Evolutionary conservation across 2,888 invertebrate species (phyloP).

Genomic region (Ormyrus rosae): DNA sequence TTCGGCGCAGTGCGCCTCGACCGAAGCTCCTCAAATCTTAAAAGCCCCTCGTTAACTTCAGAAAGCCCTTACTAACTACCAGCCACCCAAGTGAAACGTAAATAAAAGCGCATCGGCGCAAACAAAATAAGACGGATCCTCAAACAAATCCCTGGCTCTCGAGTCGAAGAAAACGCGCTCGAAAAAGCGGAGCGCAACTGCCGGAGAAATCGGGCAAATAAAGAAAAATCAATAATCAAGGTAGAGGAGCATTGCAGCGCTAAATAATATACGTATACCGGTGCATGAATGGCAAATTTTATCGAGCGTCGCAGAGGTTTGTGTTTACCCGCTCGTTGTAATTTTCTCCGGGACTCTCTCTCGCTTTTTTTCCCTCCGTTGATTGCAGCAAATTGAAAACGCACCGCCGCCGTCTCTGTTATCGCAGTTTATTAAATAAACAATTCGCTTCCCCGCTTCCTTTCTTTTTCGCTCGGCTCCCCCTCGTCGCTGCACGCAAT

Average conservation of each 20-base stretch:
- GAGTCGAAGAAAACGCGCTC: background rate
- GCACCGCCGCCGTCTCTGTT: conserved; percentile 16
- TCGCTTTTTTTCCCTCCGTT: background rate
- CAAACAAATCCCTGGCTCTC: too few species aligned
- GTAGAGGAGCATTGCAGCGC: background rate
- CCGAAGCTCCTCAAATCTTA: too few species aligned
- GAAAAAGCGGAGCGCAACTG: background rate
- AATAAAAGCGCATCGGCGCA: too few species aligned
- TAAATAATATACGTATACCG: conserved; percentile 32
- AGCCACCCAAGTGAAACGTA: too few species aligned
- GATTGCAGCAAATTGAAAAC: conserved; percentile 43
- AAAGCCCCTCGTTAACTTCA: too few species aligned
- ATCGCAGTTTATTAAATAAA: conserved; percentile 42
- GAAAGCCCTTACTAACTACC: too few species aligned
- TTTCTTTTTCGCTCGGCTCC: background rate
- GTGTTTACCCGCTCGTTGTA: conserved; percentile 22
- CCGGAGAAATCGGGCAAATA: background rate
- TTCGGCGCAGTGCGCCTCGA: too few species aligned
- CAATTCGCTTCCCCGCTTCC: background rate
- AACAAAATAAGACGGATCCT: background rate
- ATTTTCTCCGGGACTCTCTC: background rate
- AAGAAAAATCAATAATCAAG: background rate
- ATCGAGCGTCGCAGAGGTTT: conserved; percentile 12
- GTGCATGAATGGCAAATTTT: conserved; percentile 22
- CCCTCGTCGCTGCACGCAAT: background rate